phyloP scores from a whole-genome alignment of 35 echinoderm and acorn worm species.

The Apostichopus californicus region DNA sequence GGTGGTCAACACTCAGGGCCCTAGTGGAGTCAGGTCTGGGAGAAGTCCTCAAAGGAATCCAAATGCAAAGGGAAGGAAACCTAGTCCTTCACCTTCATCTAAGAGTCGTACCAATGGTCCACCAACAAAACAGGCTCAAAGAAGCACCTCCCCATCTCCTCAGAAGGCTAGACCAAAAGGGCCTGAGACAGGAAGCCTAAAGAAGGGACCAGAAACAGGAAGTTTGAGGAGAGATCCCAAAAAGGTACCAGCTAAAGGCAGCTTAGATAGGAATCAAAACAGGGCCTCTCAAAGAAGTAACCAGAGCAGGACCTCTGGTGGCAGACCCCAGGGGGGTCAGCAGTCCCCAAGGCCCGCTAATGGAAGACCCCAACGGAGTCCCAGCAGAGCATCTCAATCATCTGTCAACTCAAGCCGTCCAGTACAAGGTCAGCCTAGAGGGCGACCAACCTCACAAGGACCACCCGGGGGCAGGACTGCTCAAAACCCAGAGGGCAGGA shows the following conservation, averaged over 20 bases:
- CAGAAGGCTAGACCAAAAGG: conserved; percentile 25
- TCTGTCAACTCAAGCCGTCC: background rate
- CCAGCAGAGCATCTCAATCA: background rate
- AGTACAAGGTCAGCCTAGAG: background rate
- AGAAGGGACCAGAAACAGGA: conserved; percentile 18
- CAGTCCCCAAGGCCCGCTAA: background rate
- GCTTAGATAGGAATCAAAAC: conserved; percentile 18
- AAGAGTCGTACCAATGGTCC: background rate
- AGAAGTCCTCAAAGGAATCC: conserved; percentile 23
- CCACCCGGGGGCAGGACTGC: background rate
- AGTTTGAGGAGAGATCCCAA: background rate
- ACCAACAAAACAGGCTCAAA: background rate
- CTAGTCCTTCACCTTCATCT: conserved; percentile 13
- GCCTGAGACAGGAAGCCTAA: conserved; percentile 23
- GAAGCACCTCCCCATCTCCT: background rate
- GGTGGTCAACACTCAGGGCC: background rate
- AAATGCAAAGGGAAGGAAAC: background rate
- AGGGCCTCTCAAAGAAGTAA: conserved; percentile 33
- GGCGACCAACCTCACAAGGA: background rate
- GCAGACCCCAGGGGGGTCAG: background rate
- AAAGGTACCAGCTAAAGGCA: conserved; percentile 8
- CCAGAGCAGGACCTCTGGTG: background rate
- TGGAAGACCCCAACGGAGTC: conserved; percentile 36
- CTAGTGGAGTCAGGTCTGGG: background rate
- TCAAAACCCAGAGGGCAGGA: conserved; percentile 7